Percentiles rank a stretch among this genome's conserved stretches.
phyloP scores from a whole-genome alignment of 2,888 invertebrate genomes.

The Platycnemis pennipes region DNA sequence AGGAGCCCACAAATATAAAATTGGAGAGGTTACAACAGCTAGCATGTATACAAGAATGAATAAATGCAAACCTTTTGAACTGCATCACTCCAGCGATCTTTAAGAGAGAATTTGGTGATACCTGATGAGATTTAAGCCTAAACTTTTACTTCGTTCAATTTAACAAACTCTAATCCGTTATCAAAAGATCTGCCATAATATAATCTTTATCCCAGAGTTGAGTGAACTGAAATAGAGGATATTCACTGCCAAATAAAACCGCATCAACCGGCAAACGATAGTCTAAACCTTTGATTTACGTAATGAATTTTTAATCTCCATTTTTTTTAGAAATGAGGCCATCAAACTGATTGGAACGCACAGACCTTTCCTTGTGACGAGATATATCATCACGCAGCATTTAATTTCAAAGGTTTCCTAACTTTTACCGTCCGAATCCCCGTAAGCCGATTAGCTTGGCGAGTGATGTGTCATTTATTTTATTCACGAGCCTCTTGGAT shows the following conservation, averaged over 20 bases:
- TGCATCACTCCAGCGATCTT: no score
- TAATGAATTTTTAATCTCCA: background rate
- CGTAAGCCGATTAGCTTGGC: no score
- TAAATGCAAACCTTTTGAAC: no score
- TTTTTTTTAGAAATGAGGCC: background rate
- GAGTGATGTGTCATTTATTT: no score
- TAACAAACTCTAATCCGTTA: background rate
- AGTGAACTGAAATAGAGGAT: background rate
- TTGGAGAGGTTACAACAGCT: no score
- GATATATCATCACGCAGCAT: background rate
- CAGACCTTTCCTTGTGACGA: background rate
- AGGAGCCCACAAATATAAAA: no score
- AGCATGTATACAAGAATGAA: no score
- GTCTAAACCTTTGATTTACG: background rate
- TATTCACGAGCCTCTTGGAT: no score
- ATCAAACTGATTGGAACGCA: background rate
- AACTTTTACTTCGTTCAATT: background rate
- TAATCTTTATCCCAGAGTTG: no score
- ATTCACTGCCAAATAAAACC: background rate
- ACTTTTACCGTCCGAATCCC: no score
- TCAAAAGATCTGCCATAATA: background rate
- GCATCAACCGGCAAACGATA: background rate
- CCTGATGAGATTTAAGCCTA: background rate
- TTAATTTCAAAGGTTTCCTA: background rate
- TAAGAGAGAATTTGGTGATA: no score